Evolutionary conservation across 2,113 vertebrate genomes (phyloP).

Genomic region (Pogonocichla stellata): DNA sequence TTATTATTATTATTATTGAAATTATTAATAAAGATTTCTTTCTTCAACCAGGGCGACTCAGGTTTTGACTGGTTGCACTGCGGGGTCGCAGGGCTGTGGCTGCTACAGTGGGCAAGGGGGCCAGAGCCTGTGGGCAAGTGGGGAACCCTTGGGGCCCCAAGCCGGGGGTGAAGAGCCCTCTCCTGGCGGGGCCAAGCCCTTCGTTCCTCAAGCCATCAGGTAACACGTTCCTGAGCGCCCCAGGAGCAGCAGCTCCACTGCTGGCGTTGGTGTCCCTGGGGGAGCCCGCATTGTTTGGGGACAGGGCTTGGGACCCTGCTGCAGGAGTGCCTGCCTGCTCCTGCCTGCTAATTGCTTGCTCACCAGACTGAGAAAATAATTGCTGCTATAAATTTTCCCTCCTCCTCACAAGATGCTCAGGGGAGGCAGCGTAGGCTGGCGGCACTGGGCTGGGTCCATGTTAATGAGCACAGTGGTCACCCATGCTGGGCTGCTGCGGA

Average conservation of each 20-base stretch:
- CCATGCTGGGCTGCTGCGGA: neutral
- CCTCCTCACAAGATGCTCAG: constrained; percentile 5
- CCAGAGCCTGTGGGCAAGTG: neutral
- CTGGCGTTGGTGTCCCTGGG: constrained; percentile 41
- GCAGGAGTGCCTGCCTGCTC: neutral
- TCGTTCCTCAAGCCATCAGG: neutral
- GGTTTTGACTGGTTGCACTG: constrained; percentile 9
- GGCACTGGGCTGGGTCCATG: neutral
- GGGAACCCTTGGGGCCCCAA: neutral
- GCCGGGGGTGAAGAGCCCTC: too few relatives aligned
- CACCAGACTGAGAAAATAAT: constrained; percentile 69
- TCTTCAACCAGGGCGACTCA: constrained; percentile 74
- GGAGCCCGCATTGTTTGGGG: constrained; percentile 13
- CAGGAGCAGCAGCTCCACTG: constrained; percentile 13
- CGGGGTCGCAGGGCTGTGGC: accelerated
- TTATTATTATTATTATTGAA: constrained; percentile 69
- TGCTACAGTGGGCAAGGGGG: neutral
- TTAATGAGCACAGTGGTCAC: neutral
- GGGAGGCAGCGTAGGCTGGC: neutral
- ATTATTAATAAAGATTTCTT: constrained; percentile 85
- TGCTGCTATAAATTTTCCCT: constrained; percentile 64
- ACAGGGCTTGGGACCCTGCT: neutral
- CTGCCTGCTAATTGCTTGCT: constrained; percentile 58
- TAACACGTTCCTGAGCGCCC: constrained; percentile 33
- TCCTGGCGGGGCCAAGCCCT: neutral